Conservation (phyloP, 2,797 vertebrate species). For the Varecia variegata region DNA sequence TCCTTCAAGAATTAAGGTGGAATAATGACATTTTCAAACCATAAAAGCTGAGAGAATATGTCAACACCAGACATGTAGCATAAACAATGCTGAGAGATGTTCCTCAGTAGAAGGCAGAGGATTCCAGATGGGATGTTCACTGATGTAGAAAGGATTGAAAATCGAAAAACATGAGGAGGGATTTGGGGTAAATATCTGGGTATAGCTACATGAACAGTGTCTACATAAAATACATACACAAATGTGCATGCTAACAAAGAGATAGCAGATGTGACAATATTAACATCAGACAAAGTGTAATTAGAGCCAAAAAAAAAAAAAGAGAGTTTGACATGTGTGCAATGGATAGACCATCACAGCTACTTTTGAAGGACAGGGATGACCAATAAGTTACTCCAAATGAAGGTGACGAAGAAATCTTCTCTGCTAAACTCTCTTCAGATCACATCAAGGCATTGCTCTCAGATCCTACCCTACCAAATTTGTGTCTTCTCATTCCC, state of each 20-base stretch:
- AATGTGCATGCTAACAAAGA: not conserved
- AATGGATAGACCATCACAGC: no score
- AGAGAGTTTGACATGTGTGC: not conserved
- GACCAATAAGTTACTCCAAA: fast-evolving
- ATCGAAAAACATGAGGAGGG: not conserved
- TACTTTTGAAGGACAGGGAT: not conserved
- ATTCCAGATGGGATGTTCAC: not conserved
- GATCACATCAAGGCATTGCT: no score
- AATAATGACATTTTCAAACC: not conserved
- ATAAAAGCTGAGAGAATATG: not conserved
- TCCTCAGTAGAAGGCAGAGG: not conserved
- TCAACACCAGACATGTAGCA: no score
- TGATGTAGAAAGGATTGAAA: not conserved
- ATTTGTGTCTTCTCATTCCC: not conserved
- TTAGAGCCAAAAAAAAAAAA: not conserved
- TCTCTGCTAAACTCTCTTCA: not conserved
- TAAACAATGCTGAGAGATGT: not conserved
- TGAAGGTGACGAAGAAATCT: fast-evolving
- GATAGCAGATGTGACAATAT: not conserved
- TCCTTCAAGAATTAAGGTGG: not conserved
- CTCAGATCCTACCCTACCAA: no score
- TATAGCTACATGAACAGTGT: not conserved
- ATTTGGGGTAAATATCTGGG: not conserved
- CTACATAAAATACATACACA: not conserved
- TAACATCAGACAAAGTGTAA: no score